Conservation (phyloP, 2,888 invertebrate genomes). For the Drosophila mimetica region DNA sequence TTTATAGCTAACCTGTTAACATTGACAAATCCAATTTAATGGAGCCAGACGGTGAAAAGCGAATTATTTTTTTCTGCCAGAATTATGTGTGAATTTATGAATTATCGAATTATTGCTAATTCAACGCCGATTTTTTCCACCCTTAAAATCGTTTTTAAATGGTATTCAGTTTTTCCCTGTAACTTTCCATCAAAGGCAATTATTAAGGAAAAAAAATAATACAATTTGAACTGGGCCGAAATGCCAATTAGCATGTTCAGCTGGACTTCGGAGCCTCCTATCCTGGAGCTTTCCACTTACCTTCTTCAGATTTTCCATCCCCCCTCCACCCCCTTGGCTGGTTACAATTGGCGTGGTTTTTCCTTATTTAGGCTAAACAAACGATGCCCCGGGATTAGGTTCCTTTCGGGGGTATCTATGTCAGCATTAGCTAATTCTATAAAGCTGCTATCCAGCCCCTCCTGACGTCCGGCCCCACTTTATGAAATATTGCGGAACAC, state of each 20-base stretch:
- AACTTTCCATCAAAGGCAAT: constrained; percentile 7
- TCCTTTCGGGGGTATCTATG: constrained; percentile 61
- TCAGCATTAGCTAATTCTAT: constrained; percentile 71
- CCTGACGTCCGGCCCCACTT: constrained; percentile 27
- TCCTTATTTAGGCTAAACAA: constrained; percentile 57
- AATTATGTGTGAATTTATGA: constrained; percentile 14
- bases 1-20: not conserved
- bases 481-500: constrained; percentile 70
- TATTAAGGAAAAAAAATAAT: constrained; percentile 11
- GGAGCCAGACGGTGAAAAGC: not conserved
- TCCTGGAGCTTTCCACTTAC: constrained; percentile 8
- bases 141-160: constrained; percentile 6
- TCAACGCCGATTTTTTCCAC: not conserved
- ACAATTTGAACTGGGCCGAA: constrained; percentile 5
- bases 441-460: constrained; percentile 14
- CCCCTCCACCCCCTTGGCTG: not conserved
- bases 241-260: constrained; percentile 34
- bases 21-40: not conserved
- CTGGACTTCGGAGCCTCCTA: constrained; percentile 21
- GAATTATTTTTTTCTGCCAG: not conserved
- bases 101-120: constrained; percentile 4
- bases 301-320: constrained; percentile 3
- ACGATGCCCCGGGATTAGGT: constrained; percentile 61
- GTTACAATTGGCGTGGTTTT: constrained; percentile 31
- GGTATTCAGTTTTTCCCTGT: not conserved